Conservation (phyloP, 2,113 vertebrate genomes). For the Ascaphus truei region DNA sequence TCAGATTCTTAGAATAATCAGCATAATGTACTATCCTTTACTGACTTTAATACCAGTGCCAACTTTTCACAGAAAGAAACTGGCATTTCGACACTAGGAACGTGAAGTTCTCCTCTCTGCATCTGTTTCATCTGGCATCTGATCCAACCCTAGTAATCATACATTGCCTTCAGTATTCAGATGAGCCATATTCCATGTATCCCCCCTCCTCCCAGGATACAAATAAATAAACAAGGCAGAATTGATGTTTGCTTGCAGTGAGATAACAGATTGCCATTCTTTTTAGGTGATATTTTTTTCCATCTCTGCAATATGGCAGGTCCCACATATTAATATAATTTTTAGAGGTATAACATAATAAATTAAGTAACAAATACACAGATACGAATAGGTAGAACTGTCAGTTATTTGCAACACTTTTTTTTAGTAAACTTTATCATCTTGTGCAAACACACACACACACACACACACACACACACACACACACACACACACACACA, state of each 20-base stretch:
- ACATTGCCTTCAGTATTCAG: background rate
- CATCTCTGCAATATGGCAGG: background rate
- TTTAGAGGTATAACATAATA: background rate
- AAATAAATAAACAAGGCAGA: conserved; percentile 27
- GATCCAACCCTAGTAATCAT: background rate
- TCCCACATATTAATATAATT: background rate
- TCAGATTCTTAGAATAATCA: conserved; percentile 30
- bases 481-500: no score
- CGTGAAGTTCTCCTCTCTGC: background rate
- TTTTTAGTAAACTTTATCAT: no score
- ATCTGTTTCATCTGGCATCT: conserved; percentile 27
- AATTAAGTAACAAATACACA: background rate
- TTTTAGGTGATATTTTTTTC: background rate
- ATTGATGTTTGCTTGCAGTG: background rate
- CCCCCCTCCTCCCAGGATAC: background rate
- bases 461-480: no score
- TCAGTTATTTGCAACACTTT: no score
- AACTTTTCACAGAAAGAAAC: conserved; percentile 29
- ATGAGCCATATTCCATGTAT: background rate
- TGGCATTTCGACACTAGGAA: conserved; percentile 30
- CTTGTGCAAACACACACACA: no score
- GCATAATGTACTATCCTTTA: conserved; percentile 25
- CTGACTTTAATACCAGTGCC: background rate
- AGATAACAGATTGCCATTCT: background rate
- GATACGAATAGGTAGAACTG: no score